Evolutionary conservation across 64 coral and sea anemone genomes (phyloP), one percentile per base, ranked within the genome.

Genomic region (Acropora tenuis): DNA sequence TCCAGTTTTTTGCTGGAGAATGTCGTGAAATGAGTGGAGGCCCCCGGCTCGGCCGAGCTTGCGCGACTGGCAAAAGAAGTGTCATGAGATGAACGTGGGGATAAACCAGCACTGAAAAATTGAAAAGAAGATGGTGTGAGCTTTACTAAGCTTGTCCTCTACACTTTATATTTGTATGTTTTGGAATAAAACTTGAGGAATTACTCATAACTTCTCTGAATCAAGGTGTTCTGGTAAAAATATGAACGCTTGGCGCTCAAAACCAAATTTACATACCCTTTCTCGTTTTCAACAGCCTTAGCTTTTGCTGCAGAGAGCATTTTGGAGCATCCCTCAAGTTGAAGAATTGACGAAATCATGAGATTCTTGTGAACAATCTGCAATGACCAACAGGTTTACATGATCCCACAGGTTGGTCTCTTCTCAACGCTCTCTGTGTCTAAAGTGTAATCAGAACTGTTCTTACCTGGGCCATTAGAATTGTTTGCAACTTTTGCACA

Each of bases 291-390:
- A 53, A 75, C 91, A 3, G 75, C 91, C 15, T 90, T 96, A 47
- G 92, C 95, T 60, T 93, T 96, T n/a, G 76, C 87, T 18, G 80
- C 50, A 44, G 74, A 67, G 76, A 96, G 48, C 2, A 96, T 66
- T 48, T 90, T 93, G 2, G 73, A 76, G 52, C 95, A 96, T 49
- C 81, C 17, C 6, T 87, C 91, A 47, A 96, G 75, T 78, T 93
- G 95, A 8, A 89, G 74, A 66, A 93, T 75, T 55, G 84, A 82
- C 8, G 95, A 72, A 68, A 96, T 90, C 15, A 96, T 83, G 46
- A 96, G 82, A 69, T 96, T 96, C 75, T 96, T 96, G 68, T 96
- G 95, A 13, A 85, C 87, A 40, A 96, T 76, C 95, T 96, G 9
- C 12, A 17, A 50, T 3, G 83, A 75, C 41, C 72, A 74, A 65